A percentile compares a stretch with the other conserved stretches of the same genome.
phyloP scores from a whole-genome alignment of 2,797 vertebrate genomes.

The Etheostoma nigrum region DNA sequence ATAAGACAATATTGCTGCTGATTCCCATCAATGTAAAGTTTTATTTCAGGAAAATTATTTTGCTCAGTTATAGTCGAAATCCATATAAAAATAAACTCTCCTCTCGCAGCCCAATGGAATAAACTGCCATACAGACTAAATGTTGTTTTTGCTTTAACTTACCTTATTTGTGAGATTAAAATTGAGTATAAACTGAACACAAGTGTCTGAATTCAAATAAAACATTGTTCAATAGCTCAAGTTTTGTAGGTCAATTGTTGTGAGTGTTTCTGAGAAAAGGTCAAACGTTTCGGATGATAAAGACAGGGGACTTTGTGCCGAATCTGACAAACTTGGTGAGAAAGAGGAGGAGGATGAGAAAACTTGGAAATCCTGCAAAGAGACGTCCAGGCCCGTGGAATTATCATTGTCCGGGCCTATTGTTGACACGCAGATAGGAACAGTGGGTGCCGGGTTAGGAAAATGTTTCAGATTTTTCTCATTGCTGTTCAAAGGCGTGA shows the following conservation, averaged over 20 bases:
- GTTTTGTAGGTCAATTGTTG: conserved; percentile 95
- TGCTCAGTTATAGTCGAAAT: conserved; percentile 86
- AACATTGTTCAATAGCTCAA: conserved; percentile 88
- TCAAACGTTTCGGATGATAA: conserved; percentile 93
- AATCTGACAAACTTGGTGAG: conserved; percentile 93
- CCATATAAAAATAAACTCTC: conserved; percentile 94
- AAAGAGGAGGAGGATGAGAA: conserved; percentile 94
- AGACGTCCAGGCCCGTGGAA: conserved; percentile 90
- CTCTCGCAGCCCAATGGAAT: conserved; percentile 85
- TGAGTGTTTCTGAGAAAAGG: conserved; percentile 96
- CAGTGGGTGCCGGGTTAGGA: conserved; percentile 92
- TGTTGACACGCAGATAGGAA: conserved; percentile 91
- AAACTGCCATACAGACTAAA: conserved; percentile 73
- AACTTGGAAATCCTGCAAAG: conserved; percentile 94
- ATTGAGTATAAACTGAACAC: conserved; percentile 70
- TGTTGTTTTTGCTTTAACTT: conserved; percentile 80
- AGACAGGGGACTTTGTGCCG: conserved; percentile 91
- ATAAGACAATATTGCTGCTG: conserved; percentile 54
- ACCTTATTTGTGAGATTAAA: conserved; percentile 75
- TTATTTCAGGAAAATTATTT: conserved; percentile 96
- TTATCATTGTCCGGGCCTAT: conserved; percentile 93
- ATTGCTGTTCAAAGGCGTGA: conserved; percentile 90
- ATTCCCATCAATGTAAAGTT: conserved; percentile 89
- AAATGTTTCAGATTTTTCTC: conserved; percentile 99
- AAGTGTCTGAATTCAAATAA: conserved; percentile 43